phyloP scores from a whole-genome alignment of 2,113 vertebrate genomes.

The Sminthopsis crassicaudata region DNA sequence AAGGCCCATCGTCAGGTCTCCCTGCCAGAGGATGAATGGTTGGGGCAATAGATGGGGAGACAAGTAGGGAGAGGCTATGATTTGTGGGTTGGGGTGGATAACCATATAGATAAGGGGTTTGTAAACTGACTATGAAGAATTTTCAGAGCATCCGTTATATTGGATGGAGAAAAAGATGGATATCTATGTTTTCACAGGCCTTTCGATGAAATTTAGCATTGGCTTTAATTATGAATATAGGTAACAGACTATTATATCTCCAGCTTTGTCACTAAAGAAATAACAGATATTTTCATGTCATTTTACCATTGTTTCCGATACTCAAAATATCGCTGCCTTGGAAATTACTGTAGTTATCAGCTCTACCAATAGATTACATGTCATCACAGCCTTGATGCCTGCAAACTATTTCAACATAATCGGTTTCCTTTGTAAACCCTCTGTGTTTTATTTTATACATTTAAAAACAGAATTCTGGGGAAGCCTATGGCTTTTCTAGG shows the following conservation, averaged over 20 bases:
- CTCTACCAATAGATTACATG: not conserved
- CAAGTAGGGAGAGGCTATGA: not conserved
- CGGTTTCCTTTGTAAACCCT: not conserved
- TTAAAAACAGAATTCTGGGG: not conserved
- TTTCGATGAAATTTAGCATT: not conserved
- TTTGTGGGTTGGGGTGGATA: not conserved
- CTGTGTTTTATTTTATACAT: not conserved
- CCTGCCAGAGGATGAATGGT: not conserved
- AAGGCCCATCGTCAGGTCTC: not conserved
- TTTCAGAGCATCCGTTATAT: not conserved
- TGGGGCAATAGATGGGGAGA: not conserved
- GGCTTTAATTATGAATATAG: not conserved
- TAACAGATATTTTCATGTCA: not conserved
- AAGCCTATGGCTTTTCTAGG: not conserved
- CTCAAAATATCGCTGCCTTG: not conserved
- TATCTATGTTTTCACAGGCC: not conserved
- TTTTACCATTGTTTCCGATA: not conserved
- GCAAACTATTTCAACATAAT: not conserved
- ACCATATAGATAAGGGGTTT: no score
- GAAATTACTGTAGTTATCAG: not conserved
- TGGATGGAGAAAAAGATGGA: not conserved
- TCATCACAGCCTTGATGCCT: not conserved
- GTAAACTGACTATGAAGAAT: not conserved
- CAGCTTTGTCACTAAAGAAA: not conserved
- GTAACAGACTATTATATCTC: not conserved